Conservation (phyloP, 2,888 invertebrate species). For the Thelaira solivaga region DNA sequence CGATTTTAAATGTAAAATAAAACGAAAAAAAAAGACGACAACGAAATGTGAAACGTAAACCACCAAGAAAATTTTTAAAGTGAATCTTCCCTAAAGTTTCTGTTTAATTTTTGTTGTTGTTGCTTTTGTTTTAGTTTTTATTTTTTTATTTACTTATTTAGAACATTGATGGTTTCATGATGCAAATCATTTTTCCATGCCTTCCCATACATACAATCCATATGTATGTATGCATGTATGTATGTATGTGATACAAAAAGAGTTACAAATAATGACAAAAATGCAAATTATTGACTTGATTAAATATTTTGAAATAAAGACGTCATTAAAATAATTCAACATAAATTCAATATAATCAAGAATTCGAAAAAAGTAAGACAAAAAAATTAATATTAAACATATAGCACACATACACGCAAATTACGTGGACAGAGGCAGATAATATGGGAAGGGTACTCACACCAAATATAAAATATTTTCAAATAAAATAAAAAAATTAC, state of each 20-base stretch:
- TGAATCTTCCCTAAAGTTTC: constrained; percentile 48
- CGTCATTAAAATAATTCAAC: constrained; percentile 61
- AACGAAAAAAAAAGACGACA: background rate
- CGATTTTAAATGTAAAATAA: constrained; percentile 53
- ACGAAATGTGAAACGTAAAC: constrained; percentile 15
- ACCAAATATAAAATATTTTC: too few relatives aligned
- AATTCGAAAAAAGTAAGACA: constrained; percentile 29
- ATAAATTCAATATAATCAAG: constrained; percentile 53
- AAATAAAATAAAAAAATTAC: too few relatives aligned
- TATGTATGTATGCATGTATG: background rate
- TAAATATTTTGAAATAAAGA: constrained; percentile 61
- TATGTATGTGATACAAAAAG: constrained; percentile 32
- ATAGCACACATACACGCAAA: too few relatives aligned
- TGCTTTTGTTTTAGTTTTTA: background rate
- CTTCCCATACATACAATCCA: background rate
- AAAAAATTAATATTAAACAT: background rate
- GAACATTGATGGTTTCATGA: constrained; percentile 50
- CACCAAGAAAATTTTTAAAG: constrained; percentile 41
- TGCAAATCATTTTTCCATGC: constrained; percentile 50
- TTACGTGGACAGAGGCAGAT: background rate
- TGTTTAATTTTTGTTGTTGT: too few relatives aligned
- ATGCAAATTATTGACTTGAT: constrained; percentile 63
- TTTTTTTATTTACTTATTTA: constrained; percentile 16
- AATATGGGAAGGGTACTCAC: background rate
- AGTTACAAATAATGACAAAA: constrained; percentile 61